These are phyloP conservation scores for Cydia splendana DNA, from an alignment of 1,140 invertebrate species.

Conservation along the genomic window DNA sequence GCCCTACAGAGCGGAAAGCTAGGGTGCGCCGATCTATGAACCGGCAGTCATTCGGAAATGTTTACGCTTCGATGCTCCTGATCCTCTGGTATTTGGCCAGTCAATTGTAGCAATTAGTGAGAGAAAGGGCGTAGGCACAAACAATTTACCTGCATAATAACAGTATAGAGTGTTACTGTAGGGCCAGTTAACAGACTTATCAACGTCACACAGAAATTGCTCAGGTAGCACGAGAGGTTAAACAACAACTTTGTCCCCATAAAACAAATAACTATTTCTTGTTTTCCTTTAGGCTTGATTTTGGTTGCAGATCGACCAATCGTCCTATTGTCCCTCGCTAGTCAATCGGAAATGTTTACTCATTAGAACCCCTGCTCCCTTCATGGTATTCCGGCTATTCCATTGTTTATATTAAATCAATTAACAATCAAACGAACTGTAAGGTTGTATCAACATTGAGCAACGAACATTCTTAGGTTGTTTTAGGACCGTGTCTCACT, in stretches of 20 bases:
- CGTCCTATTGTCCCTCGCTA: background rate
- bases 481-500: background rate
- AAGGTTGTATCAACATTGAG: background rate
- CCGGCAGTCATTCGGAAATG: slow-evolving; percentile 4
- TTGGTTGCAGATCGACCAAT: too few species aligned
- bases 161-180: too few species aligned
- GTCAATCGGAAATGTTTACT: background rate
- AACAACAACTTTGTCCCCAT: too few species aligned
- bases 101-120: background rate
- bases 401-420: slow-evolving; percentile 9
- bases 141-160: background rate
- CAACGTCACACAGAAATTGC: too few species aligned
- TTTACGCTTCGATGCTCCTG: background rate
- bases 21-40: slow-evolving; percentile 13
- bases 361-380: background rate
- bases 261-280: too few species aligned
- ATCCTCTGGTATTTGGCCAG: background rate
- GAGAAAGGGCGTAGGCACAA: background rate
- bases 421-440: background rate
- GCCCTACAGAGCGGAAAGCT: slow-evolving; percentile 6
- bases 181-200: too few species aligned
- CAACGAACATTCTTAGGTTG: background rate
- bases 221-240: too few species aligned
- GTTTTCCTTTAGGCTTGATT: too few species aligned
- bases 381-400: background rate